Conservation (phyloP, 2,888 invertebrate species). For the Lathronympha strigana region DNA sequence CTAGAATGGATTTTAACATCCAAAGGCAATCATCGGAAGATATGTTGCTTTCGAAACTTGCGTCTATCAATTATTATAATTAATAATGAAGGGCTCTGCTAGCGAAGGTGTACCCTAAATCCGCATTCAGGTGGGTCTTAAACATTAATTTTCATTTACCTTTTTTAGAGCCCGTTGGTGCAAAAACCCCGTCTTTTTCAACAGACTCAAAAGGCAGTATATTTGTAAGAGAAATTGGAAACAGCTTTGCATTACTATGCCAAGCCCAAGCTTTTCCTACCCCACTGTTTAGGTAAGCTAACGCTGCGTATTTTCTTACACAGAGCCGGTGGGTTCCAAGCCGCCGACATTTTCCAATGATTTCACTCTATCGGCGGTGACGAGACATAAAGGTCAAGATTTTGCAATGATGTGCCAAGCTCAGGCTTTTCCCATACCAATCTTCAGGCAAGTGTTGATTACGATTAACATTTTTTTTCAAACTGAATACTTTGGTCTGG, state of each 20-base stretch:
- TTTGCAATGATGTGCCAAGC: conserved; percentile 88
- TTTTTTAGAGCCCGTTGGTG: conserved; percentile 85
- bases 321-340: conserved; percentile 86
- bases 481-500: background rate
- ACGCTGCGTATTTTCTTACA: conserved; percentile 56
- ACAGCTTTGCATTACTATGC: conserved; percentile 86
- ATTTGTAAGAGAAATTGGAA: conserved; percentile 82
- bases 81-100: conserved; percentile 66
- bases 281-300: conserved; percentile 86
- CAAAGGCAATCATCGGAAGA: conserved; percentile 80
- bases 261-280: conserved; percentile 86
- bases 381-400: conserved; percentile 80
- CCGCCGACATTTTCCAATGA: conserved; percentile 85
- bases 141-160: conserved; percentile 46
- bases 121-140: conserved; percentile 86
- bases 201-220: conserved; percentile 86
- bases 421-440: conserved; percentile 88
- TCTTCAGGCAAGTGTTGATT: conserved; percentile 86
- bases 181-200: conserved; percentile 86
- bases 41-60: conserved; percentile 80
- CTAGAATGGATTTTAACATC: conserved; percentile 55
- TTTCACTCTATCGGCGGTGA: conserved; percentile 85
- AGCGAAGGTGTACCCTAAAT: conserved; percentile 86
- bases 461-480: background rate
- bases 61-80: conserved; percentile 79